A percentile compares a stretch with the other conserved stretches of the same genome.
Evolutionary conservation across 2,888 invertebrate species (phyloP).

Genomic region (Trichogramma dendrolimi): DNA sequence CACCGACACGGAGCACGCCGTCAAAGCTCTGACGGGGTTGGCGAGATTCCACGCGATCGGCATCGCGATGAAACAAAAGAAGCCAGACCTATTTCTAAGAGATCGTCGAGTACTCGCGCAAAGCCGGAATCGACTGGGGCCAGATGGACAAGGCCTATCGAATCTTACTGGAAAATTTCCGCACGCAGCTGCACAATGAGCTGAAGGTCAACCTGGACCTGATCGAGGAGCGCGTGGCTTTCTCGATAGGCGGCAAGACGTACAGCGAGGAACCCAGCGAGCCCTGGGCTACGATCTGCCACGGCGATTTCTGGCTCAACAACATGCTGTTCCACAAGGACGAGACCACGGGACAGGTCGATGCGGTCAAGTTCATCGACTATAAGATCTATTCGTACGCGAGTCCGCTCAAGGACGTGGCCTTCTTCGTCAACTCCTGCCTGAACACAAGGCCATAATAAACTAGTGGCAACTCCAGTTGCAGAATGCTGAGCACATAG

Average conservation of each 20-base stretch:
- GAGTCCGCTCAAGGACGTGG: slow-evolving; percentile 55
- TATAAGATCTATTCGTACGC: slow-evolving; percentile 58
- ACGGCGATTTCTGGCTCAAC: slow-evolving; percentile 61
- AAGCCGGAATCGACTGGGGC: slow-evolving; percentile 41
- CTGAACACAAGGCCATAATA: too few species aligned
- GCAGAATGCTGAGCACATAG: too few species aligned
- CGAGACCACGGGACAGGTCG: slow-evolving; percentile 39
- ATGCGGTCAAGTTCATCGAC: slow-evolving; percentile 58
- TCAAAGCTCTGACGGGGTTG: slow-evolving; percentile 52
- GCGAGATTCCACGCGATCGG: slow-evolving; percentile 61
- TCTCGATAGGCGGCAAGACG: neutral
- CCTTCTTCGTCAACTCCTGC: slow-evolving; percentile 58
- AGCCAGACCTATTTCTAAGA: slow-evolving; percentile 41
- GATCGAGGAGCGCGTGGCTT: neutral
- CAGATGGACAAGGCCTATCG: slow-evolving; percentile 35
- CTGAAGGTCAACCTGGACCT: slow-evolving; percentile 27
- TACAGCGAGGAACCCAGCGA: slow-evolving; percentile 36
- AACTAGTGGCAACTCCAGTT: too few species aligned
- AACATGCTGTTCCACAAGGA: slow-evolving; percentile 58
- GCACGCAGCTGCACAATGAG: slow-evolving; percentile 39
- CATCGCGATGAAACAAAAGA: slow-evolving; percentile 54
- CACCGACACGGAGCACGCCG: slow-evolving; percentile 54
- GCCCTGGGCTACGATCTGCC: slow-evolving; percentile 56
- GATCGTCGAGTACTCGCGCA: slow-evolving; percentile 39
- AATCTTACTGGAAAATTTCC: slow-evolving; percentile 32